Evolutionary conservation across 2,113 vertebrate species (phyloP).

Genomic region (Peromyscus leucopus): DNA sequence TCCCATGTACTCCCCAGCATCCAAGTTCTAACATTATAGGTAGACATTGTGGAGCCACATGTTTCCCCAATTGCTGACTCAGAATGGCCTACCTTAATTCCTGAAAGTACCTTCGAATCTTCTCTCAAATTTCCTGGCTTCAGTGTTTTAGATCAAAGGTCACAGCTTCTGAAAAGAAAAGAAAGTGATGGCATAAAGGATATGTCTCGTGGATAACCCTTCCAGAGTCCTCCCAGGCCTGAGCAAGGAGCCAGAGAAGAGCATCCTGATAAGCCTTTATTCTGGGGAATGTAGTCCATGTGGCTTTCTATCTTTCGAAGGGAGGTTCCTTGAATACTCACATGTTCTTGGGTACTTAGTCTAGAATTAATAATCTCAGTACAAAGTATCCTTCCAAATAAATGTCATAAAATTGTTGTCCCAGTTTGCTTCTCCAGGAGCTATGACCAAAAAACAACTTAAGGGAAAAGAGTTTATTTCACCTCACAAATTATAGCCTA

Average conservation of each 20-base stretch:
- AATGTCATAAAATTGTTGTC: not conserved
- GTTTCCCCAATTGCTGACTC: not conserved
- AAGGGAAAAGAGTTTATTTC: not conserved
- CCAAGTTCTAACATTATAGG: not conserved
- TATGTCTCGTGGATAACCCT: not conserved
- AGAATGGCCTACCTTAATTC: not conserved
- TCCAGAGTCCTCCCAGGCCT: not conserved
- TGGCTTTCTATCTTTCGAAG: not conserved
- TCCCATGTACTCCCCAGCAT: not conserved
- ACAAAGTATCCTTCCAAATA: not conserved
- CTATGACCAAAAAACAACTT: not conserved
- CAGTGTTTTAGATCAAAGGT: not conserved
- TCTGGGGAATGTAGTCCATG: not conserved
- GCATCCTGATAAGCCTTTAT: not conserved
- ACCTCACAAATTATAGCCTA: too few species aligned
- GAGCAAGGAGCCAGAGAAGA: not conserved
- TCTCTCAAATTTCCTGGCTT: not conserved
- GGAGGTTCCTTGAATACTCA: not conserved
- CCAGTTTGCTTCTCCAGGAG: not conserved
- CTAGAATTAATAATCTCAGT: not conserved
- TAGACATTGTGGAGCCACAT: not conserved
- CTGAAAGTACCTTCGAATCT: not conserved
- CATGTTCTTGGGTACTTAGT: not conserved
- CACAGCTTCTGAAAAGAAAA: not conserved
- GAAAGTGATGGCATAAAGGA: not conserved